Evolutionary conservation across 2,113 vertebrate genomes (phyloP), one percentile per base, ranked within the genome.

Genomic region (Toxotes jaculatrix): DNA sequence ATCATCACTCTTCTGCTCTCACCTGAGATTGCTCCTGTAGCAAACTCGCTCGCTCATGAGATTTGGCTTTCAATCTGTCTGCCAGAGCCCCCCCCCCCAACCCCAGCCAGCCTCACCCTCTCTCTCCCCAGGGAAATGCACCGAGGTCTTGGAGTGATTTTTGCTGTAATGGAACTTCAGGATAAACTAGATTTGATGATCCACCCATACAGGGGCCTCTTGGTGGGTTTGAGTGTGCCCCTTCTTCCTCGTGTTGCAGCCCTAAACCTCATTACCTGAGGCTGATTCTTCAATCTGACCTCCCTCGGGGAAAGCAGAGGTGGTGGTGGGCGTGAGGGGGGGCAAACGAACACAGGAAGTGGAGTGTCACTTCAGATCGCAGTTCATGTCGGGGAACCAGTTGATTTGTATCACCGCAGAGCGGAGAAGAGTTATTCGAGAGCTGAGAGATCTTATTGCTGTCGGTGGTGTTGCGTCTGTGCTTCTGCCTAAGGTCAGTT

Each of bases 141-240:
- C 62, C 7, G 4, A 66, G 43, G 84, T 85, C 82, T 82, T 76
- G 55, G 42, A 87, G 77, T 80, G 57, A 85, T 92, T 83, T 27
- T 81, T 63, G 71, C 64, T 79, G 67, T 85, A 90, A 92, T 91
- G 72, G 84, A 92, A 88, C 85, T 91, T 88, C 74, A 83, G 78
- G 88, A 88, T 84, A 77, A 94, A 92, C 84, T 83, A 87, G 87
- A 92, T 91, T 87, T 87, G 87, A 89, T 87, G 84, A 85, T 88
- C 69, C 84, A 70, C 80, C 80, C 57, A 32, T 76, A 51, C 51
- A 23, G 17, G 27, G 34, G 31, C 74, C 53, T 61, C 56, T 36
- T 60, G 78, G 70, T 27, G 10, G 53, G 80, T 40, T 66, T 69
- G 62, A 53, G 69, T 77, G 75, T 65, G 19, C 27, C 27, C 70